Base-by-base conservation (phyloP, 2,888 invertebrate species). In the Athalia circularis region DNA sequence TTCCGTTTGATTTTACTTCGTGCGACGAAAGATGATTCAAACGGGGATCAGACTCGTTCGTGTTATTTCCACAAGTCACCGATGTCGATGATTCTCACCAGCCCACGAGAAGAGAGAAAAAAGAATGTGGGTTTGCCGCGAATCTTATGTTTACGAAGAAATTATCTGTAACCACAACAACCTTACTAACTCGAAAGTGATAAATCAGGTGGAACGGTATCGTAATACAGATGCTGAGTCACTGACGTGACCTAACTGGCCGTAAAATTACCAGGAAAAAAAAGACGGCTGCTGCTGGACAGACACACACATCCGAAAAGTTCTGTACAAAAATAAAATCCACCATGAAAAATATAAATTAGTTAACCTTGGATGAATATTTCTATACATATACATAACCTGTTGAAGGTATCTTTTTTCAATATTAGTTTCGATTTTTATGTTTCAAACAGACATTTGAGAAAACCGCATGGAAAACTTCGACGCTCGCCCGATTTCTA, bases 201-300 rank as follows among this genome's bases (percentile, higher is more conserved):
- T 62, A 62, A 62, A 62, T 62, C 15, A 62, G 62, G 43, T 62
- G 29, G 43, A 9, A 62, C 62, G 8, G 9, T 43, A 62, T 8
- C 47, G 29, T 64, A 64, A n/a, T 2, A n/a, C 29, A 5, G 11
- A 64, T 43, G 2, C 5, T 8, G 3, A 43, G 45, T 64, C 64
- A 64, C 29, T 3, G 4, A 64, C 9, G n/a, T 45, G 45, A 6
- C 43, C 8, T 45, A 45, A 45, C 48, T 65, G 13, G 11, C 48
- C 65, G 13, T 15, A 65, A 48, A 4, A 64, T 45, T 48, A 7
- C 4, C 6, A n/a, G 48, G 4, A 59, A n/a, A n/a, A 6, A n/a
- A 64, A n/a, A 45, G 6, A 1, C 29, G 0, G 29, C 29, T 0
- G 29, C 29, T 29, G 29, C 29, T 29, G 2, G 29, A 29, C 2